Percentiles rank a stretch among this genome's conserved stretches.
Evolutionary conservation across 2,797 vertebrate genomes (phyloP).

Genomic region (Numenius phaeopus): DNA sequence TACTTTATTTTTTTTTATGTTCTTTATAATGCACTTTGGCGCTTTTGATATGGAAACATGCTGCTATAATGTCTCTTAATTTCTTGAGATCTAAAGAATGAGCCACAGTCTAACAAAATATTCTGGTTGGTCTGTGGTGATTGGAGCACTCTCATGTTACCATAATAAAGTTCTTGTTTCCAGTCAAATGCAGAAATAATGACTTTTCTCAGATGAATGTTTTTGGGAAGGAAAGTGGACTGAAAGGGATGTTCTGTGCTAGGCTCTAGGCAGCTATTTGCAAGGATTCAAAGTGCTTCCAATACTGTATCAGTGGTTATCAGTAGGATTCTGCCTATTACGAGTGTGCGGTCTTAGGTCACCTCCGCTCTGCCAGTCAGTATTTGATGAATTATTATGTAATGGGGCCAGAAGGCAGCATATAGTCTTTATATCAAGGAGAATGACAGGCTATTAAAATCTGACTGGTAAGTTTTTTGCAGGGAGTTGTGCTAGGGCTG

Average conservation of each 20-base stretch:
- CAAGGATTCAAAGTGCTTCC: neutral
- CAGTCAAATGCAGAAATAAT: conserved; percentile 14
- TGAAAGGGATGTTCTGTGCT: neutral
- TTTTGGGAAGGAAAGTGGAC: neutral
- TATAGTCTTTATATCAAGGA: neutral
- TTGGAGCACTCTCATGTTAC: too few species aligned
- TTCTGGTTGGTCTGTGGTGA: neutral
- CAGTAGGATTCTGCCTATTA: neutral
- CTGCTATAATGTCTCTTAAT: neutral
- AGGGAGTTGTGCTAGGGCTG: conserved; percentile 1
- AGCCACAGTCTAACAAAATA: neutral
- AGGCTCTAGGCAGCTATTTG: neutral
- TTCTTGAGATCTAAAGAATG: neutral
- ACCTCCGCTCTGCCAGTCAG: neutral
- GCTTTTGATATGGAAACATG: conserved; percentile 10
- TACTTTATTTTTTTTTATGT: neutral
- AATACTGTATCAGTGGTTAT: neutral
- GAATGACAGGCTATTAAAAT: conserved; percentile 45
- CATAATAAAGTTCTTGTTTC: neutral
- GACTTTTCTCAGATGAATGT: neutral
- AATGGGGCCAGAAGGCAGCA: conserved; percentile 31
- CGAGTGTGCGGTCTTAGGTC: neutral
- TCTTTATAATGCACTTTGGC: neutral
- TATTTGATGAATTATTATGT: conserved; percentile 5
- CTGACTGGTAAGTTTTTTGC: conserved; percentile 11